Base-by-base conservation (phyloP, 2,113 vertebrate species). In the Ailuropoda melanoleuca region DNA sequence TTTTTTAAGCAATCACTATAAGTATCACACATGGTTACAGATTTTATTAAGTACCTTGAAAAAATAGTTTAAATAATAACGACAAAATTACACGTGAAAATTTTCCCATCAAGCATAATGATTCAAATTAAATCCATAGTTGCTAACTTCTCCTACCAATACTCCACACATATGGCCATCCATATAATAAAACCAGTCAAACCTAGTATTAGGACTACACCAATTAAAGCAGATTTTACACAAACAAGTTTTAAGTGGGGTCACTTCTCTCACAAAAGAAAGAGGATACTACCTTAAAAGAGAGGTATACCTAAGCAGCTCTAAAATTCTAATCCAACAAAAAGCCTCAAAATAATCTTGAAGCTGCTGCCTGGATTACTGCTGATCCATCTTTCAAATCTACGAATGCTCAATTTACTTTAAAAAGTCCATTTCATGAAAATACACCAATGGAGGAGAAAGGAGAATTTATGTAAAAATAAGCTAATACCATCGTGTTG, bases 381-480 rank as follows among this genome's bases (percentile, higher is more conserved):
- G 31, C 39, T 78, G 43, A n/a, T 56, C 92, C 14, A 75, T 9
- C 78, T 89, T 50, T 43, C 80, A 87, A 93, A 89, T 74, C 72
- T 53, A 86, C 23, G 96, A 92, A 88, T 93, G 50, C 4, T 88
- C 21, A 31, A n/a, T 88, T 94, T 96, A 83, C 58, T 96, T 90
- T 48, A 90, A 94, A 93, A 88, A 72, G 34, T 58, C 50, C 68
- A 48, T 43, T 56, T 96, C 26, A 55, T 26, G 66, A 14, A 91
- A 50, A 81, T 26, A 92, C 18, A 56, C n/a, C 88, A 88, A 86
- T 21, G n/a, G 85, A 74, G 10, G 19, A 88, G 53, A 39, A 14
- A 90, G 26, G 26, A 70, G 19, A 95, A 93, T 56, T 94, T 96
- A 88, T 80, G 83, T 56, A 95, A 90, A 96, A 93, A 91, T 48